Conservation (phyloP, 1,140 invertebrate genomes). For the Linepithema humile region DNA sequence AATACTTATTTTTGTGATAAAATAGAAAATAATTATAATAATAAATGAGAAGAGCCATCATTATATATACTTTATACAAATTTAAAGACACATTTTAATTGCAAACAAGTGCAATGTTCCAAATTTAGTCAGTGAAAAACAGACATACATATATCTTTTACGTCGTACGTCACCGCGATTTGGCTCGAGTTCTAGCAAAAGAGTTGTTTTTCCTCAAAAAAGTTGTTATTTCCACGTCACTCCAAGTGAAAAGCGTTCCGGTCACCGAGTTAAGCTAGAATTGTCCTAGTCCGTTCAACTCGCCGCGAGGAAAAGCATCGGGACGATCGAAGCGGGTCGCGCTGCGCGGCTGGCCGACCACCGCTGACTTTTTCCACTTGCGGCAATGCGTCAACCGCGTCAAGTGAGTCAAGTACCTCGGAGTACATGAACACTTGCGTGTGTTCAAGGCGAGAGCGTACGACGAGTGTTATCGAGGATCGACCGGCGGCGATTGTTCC, state of each 20-base stretch:
- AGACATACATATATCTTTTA: not conserved
- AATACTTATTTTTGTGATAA: not conserved
- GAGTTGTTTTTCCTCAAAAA: not conserved
- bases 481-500: slow-evolving; percentile 71
- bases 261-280: slow-evolving; percentile 29
- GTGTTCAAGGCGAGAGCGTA: slow-evolving; percentile 56
- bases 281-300: not conserved
- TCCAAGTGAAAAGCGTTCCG: not conserved
- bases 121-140: not conserved
- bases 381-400: slow-evolving; percentile 63
- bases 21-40: not conserved
- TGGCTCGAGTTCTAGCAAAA: not conserved
- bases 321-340: slow-evolving; percentile 35
- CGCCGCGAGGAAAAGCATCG: slow-evolving; percentile 13
- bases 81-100: not conserved
- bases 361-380: slow-evolving; percentile 47
- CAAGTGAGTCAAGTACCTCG: slow-evolving; percentile 29
- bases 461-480: slow-evolving; percentile 67
- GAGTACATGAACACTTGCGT: slow-evolving; percentile 6
- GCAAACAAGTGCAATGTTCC: not conserved
- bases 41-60: not conserved
- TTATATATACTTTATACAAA: not conserved
- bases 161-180: not conserved
- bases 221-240: slow-evolving; percentile 20
- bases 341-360: not conserved